Evolutionary conservation across 2,797 vertebrate genomes (phyloP).

Genomic region (Rachycentron canadum): DNA sequence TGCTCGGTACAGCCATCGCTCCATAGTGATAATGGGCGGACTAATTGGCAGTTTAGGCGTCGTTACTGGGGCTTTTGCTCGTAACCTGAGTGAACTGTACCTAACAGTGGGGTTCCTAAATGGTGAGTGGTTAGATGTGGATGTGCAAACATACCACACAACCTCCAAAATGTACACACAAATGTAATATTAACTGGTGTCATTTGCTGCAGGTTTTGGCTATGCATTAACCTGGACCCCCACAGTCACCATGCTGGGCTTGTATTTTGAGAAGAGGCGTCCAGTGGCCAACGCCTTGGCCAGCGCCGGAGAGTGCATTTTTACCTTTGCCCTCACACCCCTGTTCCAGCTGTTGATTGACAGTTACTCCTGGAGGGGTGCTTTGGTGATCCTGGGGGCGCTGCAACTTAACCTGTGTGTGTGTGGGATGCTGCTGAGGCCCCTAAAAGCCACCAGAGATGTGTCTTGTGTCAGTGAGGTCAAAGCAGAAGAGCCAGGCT

Average conservation of each 20-base stretch:
- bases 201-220: slow-evolving; percentile 69
- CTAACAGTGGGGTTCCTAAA: slow-evolving; percentile 76
- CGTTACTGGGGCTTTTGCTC: slow-evolving; percentile 63
- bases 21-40: slow-evolving; percentile 76
- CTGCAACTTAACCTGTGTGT: slow-evolving; percentile 86
- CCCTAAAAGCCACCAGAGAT: slow-evolving; percentile 65
- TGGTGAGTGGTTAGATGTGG: slow-evolving; percentile 55
- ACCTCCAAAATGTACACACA: not conserved
- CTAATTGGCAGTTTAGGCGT: slow-evolving; percentile 75
- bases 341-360: slow-evolving; percentile 87
- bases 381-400: slow-evolving; percentile 85
- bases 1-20: slow-evolving; percentile 65
- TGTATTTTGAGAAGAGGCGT: slow-evolving; percentile 83
- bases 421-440: slow-evolving; percentile 85
- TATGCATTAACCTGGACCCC: slow-evolving; percentile 80
- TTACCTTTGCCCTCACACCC: slow-evolving; percentile 88
- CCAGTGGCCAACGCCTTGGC: slow-evolving; percentile 86
- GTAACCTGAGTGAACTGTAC: slow-evolving; percentile 75
- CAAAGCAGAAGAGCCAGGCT: slow-evolving; percentile 35
- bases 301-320: slow-evolving; percentile 86
- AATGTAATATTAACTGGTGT: not conserved
- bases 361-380: slow-evolving; percentile 86
- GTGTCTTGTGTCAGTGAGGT: slow-evolving; percentile 17
- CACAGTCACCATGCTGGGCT: slow-evolving; percentile 77
- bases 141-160: not conserved